These are phyloP conservation scores for Myotis findleyi DNA, from an alignment of 2,797 vertebrate genomes.

Conservation along the genomic window DNA sequence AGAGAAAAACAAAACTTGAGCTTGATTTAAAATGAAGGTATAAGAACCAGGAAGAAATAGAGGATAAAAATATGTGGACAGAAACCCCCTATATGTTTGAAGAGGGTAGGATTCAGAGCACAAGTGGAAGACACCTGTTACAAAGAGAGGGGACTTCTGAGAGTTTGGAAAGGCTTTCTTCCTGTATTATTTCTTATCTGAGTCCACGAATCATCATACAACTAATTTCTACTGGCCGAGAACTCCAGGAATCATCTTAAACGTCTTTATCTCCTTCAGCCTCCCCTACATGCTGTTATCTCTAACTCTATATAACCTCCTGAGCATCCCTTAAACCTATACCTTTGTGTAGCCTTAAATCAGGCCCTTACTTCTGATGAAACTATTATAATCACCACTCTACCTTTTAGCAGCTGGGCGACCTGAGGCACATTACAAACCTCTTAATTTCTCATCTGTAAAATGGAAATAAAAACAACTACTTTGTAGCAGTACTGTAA, in stretches of 20 bases:
- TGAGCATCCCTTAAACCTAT: background rate
- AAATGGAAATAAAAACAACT: conserved; percentile 54
- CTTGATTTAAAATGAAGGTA: background rate
- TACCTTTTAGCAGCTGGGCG: background rate
- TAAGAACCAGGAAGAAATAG: background rate
- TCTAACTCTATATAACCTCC: background rate
- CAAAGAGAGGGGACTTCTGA: background rate
- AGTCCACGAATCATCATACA: background rate
- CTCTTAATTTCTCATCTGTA: conserved; percentile 23
- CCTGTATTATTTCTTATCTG: background rate
- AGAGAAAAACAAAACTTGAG: background rate
- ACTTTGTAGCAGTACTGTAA: background rate
- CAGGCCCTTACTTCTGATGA: background rate
- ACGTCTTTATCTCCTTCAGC: background rate
- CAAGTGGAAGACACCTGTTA: background rate
- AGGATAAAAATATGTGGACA: background rate
- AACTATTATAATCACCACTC: background rate
- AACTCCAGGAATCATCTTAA: background rate
- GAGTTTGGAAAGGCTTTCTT: background rate
- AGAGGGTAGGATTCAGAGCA: background rate
- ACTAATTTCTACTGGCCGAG: background rate
- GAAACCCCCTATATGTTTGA: background rate
- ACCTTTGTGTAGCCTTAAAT: background rate
- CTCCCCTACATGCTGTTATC: background rate
- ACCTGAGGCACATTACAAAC: conserved; percentile 3